These are phyloP conservation scores for Pelusios castaneus DNA, from an alignment of 2,113 vertebrate species.

Conservation along the genomic window DNA sequence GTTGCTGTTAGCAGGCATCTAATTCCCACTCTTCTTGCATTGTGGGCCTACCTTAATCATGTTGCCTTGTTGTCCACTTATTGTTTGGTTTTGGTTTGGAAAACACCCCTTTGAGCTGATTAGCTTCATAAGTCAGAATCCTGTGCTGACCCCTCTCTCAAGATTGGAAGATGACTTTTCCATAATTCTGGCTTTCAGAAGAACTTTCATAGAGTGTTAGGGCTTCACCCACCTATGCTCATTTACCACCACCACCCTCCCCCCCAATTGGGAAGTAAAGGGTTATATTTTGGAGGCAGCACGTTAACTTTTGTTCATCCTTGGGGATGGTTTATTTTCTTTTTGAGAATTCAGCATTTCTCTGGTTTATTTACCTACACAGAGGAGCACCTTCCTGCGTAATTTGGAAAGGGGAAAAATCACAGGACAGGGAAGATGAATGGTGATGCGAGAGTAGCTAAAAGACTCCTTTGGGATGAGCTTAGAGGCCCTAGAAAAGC, in stretches of 20 bases:
- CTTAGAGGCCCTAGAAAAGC: not conserved
- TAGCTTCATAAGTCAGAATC: not conserved
- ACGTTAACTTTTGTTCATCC: not conserved
- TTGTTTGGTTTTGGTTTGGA: not conserved
- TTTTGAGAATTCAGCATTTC: not conserved
- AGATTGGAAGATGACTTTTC: not conserved
- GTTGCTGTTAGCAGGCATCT: fast-evolving
- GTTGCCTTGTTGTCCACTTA: not conserved
- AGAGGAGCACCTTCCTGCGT: not conserved
- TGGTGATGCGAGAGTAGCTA: not conserved
- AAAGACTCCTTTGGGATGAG: conserved; percentile 54
- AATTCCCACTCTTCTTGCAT: not conserved
- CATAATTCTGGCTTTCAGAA: not conserved
- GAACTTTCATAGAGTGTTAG: not conserved
- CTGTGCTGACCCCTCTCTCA: fast-evolving
- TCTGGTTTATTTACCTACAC: not conserved
- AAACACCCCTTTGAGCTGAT: not conserved
- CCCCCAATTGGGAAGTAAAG: not conserved
- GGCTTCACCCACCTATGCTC: not conserved
- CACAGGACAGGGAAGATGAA: not conserved
- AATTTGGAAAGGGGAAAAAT: not conserved
- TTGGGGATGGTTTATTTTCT: not conserved
- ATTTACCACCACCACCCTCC: too few species aligned
- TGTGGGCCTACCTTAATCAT: fast-evolving
- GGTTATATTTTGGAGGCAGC: not conserved